Percentiles rank a stretch among this genome's conserved stretches.
These are phyloP conservation scores for Acanthurus tractus DNA, from an alignment of 2,797 vertebrate species.

Conservation along the genomic window DNA sequence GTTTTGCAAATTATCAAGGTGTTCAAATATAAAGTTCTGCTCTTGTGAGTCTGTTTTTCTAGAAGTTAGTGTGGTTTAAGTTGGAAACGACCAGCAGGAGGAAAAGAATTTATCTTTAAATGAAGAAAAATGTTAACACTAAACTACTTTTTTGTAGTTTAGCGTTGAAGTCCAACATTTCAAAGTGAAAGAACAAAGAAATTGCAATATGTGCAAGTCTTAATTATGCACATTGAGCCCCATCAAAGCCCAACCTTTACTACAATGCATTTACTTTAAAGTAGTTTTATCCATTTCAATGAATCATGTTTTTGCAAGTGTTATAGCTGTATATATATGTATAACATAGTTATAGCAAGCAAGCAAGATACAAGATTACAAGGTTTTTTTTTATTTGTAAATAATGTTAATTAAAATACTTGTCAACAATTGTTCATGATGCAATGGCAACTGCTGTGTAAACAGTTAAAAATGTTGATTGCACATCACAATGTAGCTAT, in stretches of 20 bases:
- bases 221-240: background rate
- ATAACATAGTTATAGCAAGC: background rate
- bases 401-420: background rate
- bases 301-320: background rate
- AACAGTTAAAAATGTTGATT: background rate
- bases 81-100: background rate
- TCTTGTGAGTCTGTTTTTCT: background rate
- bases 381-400: background rate
- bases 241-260: too few species aligned
- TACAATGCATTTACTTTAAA: background rate
- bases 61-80: background rate
- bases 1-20: background rate
- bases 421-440: background rate
- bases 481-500: too few species aligned
- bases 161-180: background rate
- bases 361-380: background rate
- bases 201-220: background rate
- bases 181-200: background rate
- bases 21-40: slow-evolving; percentile 1
- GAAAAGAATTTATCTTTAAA: background rate
- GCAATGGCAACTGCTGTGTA: background rate
- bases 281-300: background rate
- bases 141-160: background rate
- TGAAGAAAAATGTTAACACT: background rate
- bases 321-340: background rate